Conservation (phyloP, 2,113 vertebrate species). For the Noturus placidus region DNA sequence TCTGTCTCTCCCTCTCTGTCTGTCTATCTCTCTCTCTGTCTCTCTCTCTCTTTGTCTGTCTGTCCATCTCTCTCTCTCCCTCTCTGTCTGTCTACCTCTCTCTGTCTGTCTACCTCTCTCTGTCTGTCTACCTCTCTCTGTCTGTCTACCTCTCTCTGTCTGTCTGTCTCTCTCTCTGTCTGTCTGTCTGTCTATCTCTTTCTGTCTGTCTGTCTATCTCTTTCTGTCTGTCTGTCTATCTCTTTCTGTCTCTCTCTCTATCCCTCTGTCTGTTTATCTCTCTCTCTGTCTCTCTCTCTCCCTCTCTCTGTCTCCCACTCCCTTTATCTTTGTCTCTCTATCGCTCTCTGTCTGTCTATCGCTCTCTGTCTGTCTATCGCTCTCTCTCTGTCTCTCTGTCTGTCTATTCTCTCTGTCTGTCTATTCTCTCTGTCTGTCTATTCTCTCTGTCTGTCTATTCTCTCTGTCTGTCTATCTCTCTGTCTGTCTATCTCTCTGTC, state of each 20-base stretch:
- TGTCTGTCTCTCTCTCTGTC: conserved; percentile 69
- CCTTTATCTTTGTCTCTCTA: conserved; percentile 65
- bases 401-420: too few relatives aligned
- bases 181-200: too few relatives aligned
- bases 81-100: conserved; percentile 59
- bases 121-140: too few relatives aligned
- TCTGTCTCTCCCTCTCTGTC: conserved; percentile 69
- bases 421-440: too few relatives aligned
- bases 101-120: conserved; percentile 67
- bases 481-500: too few relatives aligned
- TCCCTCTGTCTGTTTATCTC: too few relatives aligned
- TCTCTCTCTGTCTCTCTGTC: conserved; percentile 68
- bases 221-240: conserved; percentile 59
- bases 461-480: too few relatives aligned
- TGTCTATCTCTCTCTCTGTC: conserved; percentile 8
- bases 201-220: conserved; percentile 64
- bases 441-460: too few relatives aligned
- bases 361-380: conserved; percentile 42
- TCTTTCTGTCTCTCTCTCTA: conserved; percentile 60
- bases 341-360: conserved; percentile 66
- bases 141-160: conserved; percentile 53
- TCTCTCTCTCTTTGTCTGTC: conserved; percentile 70
- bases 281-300: conserved; percentile 66
- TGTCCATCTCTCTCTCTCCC: conserved; percentile 65
- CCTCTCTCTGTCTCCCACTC: conserved; percentile 56